These are phyloP conservation scores for Poeciliopsis presidionis DNA, from an alignment of 2,797 vertebrate species.

Conservation along the genomic window DNA sequence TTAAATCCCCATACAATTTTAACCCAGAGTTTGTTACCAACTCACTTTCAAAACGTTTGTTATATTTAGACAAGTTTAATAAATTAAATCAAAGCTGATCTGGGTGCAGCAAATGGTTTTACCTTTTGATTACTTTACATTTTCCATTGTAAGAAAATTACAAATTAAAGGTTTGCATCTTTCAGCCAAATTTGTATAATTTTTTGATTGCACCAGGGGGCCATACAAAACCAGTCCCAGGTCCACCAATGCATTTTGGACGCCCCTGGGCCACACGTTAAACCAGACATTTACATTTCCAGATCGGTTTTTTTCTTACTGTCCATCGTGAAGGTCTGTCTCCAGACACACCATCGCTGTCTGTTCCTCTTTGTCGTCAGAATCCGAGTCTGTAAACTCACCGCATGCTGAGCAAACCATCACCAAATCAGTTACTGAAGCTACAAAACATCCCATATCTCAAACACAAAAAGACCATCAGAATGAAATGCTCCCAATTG, in stretches of 20 bases:
- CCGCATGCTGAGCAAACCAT: conserved; percentile 32
- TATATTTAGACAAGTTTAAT: too few species aligned
- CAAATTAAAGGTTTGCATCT: too few species aligned
- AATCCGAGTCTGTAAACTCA: conserved; percentile 52
- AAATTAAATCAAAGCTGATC: too few species aligned
- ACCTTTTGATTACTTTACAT: too few species aligned
- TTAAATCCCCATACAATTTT: background rate
- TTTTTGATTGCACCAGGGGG: too few species aligned
- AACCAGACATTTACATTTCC: conserved; percentile 4
- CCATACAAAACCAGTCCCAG: too few species aligned
- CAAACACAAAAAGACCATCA: background rate
- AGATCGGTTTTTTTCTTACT: conserved; percentile 77
- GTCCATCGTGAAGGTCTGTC: conserved; percentile 81
- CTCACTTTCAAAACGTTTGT: too few species aligned
- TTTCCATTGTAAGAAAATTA: too few species aligned
- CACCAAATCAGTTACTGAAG: background rate
- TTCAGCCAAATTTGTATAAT: too few species aligned
- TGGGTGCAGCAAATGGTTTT: too few species aligned
- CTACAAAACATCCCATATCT: background rate
- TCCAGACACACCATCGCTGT: conserved; percentile 82
- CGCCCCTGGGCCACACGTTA: background rate
- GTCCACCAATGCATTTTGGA: too few species aligned
- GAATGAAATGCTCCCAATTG: background rate
- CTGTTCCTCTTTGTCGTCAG: conserved; percentile 62
- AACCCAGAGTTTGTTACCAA: background rate